phyloP scores from a whole-genome alignment of 1,140 invertebrate species.

The Cydia strobilella region DNA sequence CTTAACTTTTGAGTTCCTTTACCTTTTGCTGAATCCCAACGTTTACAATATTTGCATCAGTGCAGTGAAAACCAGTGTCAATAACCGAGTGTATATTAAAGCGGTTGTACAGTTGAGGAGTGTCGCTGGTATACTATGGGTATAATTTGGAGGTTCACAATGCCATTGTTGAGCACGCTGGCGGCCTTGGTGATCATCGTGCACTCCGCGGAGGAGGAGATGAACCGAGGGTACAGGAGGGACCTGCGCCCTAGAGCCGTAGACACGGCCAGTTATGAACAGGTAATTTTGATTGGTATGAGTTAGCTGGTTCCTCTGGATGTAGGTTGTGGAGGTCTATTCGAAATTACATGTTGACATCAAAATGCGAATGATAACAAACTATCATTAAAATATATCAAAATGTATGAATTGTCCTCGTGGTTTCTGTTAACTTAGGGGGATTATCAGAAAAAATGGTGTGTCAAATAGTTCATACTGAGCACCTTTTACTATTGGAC shows the following conservation, averaged over 20 bases:
- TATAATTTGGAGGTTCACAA: conserved; percentile 55
- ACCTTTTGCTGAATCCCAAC: neutral
- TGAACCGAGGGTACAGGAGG: conserved; percentile 48
- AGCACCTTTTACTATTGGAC: too few relatives aligned
- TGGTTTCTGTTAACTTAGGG: too few relatives aligned
- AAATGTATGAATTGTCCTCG: too few relatives aligned
- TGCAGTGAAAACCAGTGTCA: conserved; percentile 3
- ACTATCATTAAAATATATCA: too few relatives aligned
- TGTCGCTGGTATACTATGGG: conserved; percentile 67
- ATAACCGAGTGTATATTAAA: neutral
- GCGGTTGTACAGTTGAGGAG: conserved; percentile 39
- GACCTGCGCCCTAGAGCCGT: conserved; percentile 52
- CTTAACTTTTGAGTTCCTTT: conserved; percentile 31
- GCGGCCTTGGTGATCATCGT: conserved; percentile 73
- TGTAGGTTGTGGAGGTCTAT: too few relatives aligned
- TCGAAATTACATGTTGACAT: too few relatives aligned
- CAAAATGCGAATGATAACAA: too few relatives aligned
- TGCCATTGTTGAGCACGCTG: conserved; percentile 70
- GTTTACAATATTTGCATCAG: neutral
- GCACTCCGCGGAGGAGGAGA: conserved; percentile 67
- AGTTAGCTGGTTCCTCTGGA: neutral
- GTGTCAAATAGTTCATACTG: too few relatives aligned
- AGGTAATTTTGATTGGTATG: conserved; percentile 45
- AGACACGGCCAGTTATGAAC: conserved; percentile 56
- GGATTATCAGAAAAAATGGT: too few relatives aligned